A percentile compares a stretch with the other conserved stretches of the same genome.
These are phyloP conservation scores for Diadromus collaris DNA, from an alignment of 2,888 invertebrate genomes.

Conservation along the genomic window DNA sequence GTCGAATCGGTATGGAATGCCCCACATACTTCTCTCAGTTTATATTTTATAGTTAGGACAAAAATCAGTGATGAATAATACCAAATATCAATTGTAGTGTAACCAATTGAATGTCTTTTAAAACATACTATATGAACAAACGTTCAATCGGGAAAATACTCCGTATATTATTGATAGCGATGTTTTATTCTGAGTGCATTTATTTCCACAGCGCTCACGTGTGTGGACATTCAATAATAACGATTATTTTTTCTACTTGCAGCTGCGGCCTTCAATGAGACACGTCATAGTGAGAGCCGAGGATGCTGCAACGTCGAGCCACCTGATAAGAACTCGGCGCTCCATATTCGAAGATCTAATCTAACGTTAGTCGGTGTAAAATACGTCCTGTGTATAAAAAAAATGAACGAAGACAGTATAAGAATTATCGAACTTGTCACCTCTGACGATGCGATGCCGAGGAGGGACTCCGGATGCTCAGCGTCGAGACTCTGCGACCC, in stretches of 20 bases:
- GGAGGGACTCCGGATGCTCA: slow-evolving; percentile 12
- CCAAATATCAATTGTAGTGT: no score
- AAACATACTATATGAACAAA: no score
- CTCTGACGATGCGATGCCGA: slow-evolving; percentile 23
- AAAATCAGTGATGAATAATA: no score
- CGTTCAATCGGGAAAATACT: no score
- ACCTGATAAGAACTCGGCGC: slow-evolving; percentile 63
- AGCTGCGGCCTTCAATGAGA: slow-evolving; percentile 67
- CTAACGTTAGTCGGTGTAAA: slow-evolving; percentile 74
- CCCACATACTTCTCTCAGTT: no score
- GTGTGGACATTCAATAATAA: slow-evolving; percentile 1
- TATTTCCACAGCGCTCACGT: background rate
- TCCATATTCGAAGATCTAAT: slow-evolving; percentile 69
- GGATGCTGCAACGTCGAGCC: slow-evolving; percentile 64
- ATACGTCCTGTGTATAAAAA: slow-evolving; percentile 76
- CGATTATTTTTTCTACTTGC: slow-evolving; percentile 57
- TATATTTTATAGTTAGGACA: no score
- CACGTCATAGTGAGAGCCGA: slow-evolving; percentile 64
- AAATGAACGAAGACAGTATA: slow-evolving; percentile 37
- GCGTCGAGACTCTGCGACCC: slow-evolving; percentile 35
- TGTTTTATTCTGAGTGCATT: no score
- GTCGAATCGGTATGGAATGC: no score
- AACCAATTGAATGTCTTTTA: no score
- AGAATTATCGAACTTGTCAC: slow-evolving; percentile 21
- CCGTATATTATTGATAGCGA: no score